phyloP scores from a whole-genome alignment of 2,888 invertebrate species.

The Metalampra italica region DNA sequence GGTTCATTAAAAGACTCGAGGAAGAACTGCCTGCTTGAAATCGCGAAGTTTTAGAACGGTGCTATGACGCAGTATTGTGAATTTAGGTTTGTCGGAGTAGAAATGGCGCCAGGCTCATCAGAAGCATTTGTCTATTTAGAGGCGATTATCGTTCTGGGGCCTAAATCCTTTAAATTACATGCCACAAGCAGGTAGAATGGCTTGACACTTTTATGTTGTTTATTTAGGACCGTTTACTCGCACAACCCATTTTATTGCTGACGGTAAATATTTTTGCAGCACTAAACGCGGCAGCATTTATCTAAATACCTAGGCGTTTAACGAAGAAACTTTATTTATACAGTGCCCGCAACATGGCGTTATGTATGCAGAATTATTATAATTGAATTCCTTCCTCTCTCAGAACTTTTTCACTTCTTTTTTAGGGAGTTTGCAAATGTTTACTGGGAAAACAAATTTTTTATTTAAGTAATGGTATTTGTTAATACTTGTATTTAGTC shows the following conservation, averaged over 20 bases:
- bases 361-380: conserved; percentile 11
- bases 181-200: conserved; percentile 3
- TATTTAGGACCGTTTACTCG: conserved; percentile 9
- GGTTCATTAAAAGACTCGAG: too few relatives aligned
- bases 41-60: too few relatives aligned
- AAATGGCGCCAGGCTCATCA: too few relatives aligned
- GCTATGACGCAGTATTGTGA: too few relatives aligned
- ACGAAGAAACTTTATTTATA: neutral
- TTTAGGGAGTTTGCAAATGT: neutral
- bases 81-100: too few relatives aligned
- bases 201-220: conserved; percentile 5
- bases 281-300: neutral
- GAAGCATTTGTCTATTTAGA: too few relatives aligned
- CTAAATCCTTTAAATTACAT: too few relatives aligned
- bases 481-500: too few relatives aligned
- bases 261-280: conserved; percentile 5
- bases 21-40: too few relatives aligned
- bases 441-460: neutral
- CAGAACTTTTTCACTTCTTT: conserved; percentile 2
- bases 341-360: conserved; percentile 1
- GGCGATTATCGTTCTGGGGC: too few relatives aligned
- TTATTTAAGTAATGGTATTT: too few relatives aligned
- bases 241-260: conserved; percentile 6
- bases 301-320: neutral
- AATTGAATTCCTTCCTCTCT: conserved; percentile 11